These are phyloP conservation scores for Thereva unica DNA, from an alignment of 2,888 invertebrate genomes.

Conservation along the genomic window DNA sequence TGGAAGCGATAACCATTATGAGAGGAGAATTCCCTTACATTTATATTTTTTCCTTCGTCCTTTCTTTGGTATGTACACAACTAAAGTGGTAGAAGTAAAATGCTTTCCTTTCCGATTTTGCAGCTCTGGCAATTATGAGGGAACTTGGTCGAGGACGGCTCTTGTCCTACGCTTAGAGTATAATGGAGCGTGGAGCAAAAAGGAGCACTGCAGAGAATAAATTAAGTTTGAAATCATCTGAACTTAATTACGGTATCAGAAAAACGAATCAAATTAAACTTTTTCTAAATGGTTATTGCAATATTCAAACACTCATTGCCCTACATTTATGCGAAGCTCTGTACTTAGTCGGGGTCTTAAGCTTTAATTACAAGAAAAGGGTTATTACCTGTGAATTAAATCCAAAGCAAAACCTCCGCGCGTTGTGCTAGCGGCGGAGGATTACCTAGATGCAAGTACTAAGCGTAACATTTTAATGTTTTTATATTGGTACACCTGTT, in stretches of 20 bases:
- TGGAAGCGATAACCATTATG: not conserved
- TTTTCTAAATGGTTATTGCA: too few relatives aligned
- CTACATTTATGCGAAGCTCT: too few relatives aligned
- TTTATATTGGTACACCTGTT: too few relatives aligned
- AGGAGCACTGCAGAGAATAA: constrained; percentile 19
- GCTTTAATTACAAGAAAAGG: too few relatives aligned
- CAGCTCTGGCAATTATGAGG: constrained; percentile 34
- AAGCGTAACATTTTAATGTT: too few relatives aligned
- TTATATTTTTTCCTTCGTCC: not conserved
- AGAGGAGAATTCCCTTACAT: constrained; percentile 14
- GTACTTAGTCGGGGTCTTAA: too few relatives aligned
- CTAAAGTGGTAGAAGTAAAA: constrained; percentile 21
- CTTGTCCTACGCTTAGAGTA: constrained; percentile 15
- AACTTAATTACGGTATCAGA: constrained; percentile 25
- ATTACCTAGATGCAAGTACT: too few relatives aligned
- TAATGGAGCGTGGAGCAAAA: constrained; percentile 14
- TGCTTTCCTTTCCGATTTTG: constrained; percentile 30
- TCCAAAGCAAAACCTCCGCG: too few relatives aligned
- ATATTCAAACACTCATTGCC: too few relatives aligned
- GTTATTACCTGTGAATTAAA: too few relatives aligned
- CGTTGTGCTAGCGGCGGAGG: too few relatives aligned
- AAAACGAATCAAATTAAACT: too few relatives aligned
- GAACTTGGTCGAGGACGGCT: constrained; percentile 23
- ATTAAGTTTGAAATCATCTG: constrained; percentile 12
- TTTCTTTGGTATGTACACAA: constrained; percentile 20